Evolutionary conservation across 2,888 invertebrate species (phyloP).

Genomic region (Lithosia quadra): DNA sequence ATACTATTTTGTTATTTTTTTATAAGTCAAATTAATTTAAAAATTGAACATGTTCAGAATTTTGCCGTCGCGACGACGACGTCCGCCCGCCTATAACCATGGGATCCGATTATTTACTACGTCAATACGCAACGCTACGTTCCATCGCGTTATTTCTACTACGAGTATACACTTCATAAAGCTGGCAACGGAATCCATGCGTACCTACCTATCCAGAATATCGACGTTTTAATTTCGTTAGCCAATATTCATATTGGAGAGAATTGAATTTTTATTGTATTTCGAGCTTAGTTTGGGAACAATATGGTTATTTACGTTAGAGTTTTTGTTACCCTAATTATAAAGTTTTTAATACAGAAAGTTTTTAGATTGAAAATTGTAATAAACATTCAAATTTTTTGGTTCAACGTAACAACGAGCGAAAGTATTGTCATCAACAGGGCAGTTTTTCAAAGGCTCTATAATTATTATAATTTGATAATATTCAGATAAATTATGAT

Average conservation of each 20-base stretch:
- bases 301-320: too few relatives aligned
- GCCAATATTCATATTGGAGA: constrained; percentile 22
- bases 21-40: neutral
- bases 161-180: constrained; percentile 17
- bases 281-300: neutral
- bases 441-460: neutral
- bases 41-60: neutral
- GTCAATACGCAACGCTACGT: constrained; percentile 15
- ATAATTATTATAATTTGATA: too few relatives aligned
- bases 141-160: constrained; percentile 28
- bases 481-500: too few relatives aligned
- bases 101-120: constrained; percentile 18
- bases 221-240: constrained; percentile 39
- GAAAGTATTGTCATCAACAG: neutral
- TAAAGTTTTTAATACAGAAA: neutral
- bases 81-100: neutral
- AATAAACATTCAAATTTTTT: neutral
- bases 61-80: too few relatives aligned
- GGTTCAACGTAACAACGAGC: neutral
- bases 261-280: constrained; percentile 31
- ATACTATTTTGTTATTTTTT: too few relatives aligned
- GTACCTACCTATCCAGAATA: constrained; percentile 17
- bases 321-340: neutral
- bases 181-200: constrained; percentile 34
- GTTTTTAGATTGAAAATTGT: neutral